Evolutionary conservation across 2,888 invertebrate species (phyloP), one percentile per base, ranked within the genome.

Genomic region (Lithophane leautieri): DNA sequence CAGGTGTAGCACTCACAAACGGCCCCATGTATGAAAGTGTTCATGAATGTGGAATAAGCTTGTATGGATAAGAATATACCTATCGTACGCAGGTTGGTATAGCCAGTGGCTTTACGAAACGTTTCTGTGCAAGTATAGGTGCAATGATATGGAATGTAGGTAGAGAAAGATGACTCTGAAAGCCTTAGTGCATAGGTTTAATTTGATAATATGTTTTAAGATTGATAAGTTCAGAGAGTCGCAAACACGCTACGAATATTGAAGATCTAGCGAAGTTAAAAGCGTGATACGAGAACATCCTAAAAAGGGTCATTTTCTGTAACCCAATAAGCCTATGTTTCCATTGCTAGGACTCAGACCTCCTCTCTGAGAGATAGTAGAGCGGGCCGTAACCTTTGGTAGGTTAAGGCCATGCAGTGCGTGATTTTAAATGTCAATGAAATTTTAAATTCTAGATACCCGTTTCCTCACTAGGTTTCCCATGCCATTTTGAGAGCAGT

Each of bases 11-110:
- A 73, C 28, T 74, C 19, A 25, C 34, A 63, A 81, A 58, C 68
- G n/a, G 60, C 44, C 71, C 54, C 19, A 44, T 60, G 42, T 62
- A 54, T 73, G 80, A 80, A 80, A 80, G 66, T 73, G 66, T 66
- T 73, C 81, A 80, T 72, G 73, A 47, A 61, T 73, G 61, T 66
- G 66, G 47, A 78, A 72, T 58, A 79, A 58, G 42, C 22, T 1
- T 70, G n/a, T 54, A 47, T 79, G 54, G 28, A 54, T 65, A 63
- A 25, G 16, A 42, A 19, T 70, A 34, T 16, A 47, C 22, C n/a
- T 22, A 47, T 16, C 19, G 25, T 44, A 40, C 4, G 11, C 9
- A 68, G n/a, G 7, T 50, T n/a, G 50, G 16, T 58, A 52, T 52
- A 71, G 4, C 34, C 34, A 22, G 14, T 60, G 60, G 28, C 19